phyloP scores from a whole-genome alignment of 2,888 invertebrate genomes.

The Nomada ferruginata region DNA sequence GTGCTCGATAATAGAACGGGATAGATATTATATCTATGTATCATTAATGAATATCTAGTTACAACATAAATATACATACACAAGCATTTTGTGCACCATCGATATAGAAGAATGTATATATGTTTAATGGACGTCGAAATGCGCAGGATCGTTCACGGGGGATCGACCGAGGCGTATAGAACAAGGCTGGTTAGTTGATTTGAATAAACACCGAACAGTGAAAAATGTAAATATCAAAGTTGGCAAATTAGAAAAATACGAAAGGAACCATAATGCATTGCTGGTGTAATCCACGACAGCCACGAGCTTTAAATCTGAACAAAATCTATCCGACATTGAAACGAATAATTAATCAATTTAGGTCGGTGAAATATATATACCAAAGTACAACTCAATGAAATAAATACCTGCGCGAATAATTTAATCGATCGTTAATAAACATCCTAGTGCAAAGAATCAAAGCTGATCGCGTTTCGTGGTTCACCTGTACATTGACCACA shows the following conservation, averaged over 20 bases:
- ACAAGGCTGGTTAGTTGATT: constrained; percentile 76
- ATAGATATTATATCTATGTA: constrained; percentile 52
- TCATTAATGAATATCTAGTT: constrained; percentile 81
- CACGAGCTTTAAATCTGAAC: background rate
- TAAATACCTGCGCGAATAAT: too few species aligned
- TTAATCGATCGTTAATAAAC: too few species aligned
- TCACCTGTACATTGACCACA: too few species aligned
- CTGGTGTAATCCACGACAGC: constrained; percentile 76
- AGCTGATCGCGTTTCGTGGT: too few species aligned
- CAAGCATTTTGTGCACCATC: constrained; percentile 83
- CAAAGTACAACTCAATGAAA: too few species aligned
- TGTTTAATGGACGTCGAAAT: constrained; percentile 78
- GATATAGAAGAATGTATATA: constrained; percentile 77
- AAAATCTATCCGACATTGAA: background rate
- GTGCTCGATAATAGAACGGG: constrained; percentile 69
- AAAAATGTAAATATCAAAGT: constrained; percentile 76
- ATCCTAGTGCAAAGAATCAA: too few species aligned
- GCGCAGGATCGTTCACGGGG: constrained; percentile 59
- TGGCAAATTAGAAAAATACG: constrained; percentile 78
- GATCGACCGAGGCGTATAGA: constrained; percentile 73
- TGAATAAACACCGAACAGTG: constrained; percentile 81
- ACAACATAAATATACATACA: constrained; percentile 84
- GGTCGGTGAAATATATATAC: too few species aligned
- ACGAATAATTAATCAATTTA: background rate
- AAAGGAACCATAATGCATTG: constrained; percentile 77